Percentiles rank a stretch among this genome's conserved stretches.
Evolutionary conservation across 1,140 invertebrate species (phyloP).

Genomic region (Ericerus pela): DNA sequence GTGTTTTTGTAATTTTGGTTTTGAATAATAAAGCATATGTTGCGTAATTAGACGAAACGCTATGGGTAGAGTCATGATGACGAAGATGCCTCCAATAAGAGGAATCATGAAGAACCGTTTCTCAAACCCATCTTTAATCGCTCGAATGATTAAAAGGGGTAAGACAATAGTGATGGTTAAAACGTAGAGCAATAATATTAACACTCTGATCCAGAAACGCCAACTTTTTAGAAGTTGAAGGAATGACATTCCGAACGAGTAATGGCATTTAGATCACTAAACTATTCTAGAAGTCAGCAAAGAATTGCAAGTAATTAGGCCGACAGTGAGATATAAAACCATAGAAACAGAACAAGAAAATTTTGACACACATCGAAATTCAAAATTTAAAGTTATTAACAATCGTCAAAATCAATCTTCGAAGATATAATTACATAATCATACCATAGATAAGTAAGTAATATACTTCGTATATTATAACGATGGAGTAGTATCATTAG

Average conservation of each 20-base stretch:
- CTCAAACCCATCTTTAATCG: constrained; percentile 32
- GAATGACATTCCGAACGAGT: not conserved
- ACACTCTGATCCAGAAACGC: not conserved
- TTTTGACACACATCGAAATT: no score
- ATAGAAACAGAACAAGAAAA: no score
- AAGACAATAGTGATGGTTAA: constrained; percentile 23
- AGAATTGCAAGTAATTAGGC: no score
- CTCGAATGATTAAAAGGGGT: constrained; percentile 17
- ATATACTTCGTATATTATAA: no score
- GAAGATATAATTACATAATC: no score
- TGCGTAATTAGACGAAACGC: constrained; percentile 88
- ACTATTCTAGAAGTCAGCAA: no score
- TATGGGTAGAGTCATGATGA: constrained; percentile 75
- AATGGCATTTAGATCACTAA: no score
- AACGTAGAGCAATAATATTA: not conserved
- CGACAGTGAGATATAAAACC: no score
- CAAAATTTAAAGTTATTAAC: no score
- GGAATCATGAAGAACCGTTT: constrained; percentile 34
- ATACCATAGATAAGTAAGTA: no score
- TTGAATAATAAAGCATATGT: constrained; percentile 85
- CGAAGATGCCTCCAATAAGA: constrained; percentile 78
- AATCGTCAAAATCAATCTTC: no score
- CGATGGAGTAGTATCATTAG: no score
- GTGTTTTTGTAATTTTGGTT: constrained; percentile 82
- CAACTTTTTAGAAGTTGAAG: constrained; percentile 1